These are phyloP conservation scores for Bettongia penicillata DNA, from an alignment of 2,113 vertebrate species.

Conservation along the genomic window DNA sequence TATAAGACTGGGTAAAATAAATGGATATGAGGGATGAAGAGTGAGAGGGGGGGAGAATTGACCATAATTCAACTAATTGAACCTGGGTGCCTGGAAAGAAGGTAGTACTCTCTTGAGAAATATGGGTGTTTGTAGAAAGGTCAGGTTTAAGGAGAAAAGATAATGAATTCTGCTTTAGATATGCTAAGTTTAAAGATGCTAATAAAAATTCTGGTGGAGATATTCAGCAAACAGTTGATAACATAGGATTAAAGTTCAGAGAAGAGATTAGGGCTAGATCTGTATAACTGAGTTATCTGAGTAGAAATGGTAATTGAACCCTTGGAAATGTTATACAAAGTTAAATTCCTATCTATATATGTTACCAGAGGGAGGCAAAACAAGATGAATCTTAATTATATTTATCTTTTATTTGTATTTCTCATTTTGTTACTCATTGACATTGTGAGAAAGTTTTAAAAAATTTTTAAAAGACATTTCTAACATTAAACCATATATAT, in stretches of 20 bases:
- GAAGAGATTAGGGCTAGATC: not conserved
- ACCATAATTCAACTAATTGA: not conserved
- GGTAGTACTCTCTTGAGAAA: not conserved
- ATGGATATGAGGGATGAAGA: not conserved
- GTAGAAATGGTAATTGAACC: not conserved
- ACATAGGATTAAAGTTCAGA: not conserved
- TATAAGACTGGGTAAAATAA: not conserved
- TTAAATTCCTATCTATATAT: not conserved
- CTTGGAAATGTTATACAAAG: not conserved
- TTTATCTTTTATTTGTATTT: not conserved
- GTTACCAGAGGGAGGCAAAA: not conserved
- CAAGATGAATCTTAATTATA: not conserved
- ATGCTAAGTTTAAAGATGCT: not conserved
- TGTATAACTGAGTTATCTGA: not conserved
- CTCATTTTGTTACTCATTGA: not conserved
- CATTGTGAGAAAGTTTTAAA: not conserved
- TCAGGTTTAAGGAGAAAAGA: not conserved
- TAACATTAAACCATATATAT: not conserved
- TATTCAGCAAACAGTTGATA: not conserved
- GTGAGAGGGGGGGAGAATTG: not conserved
- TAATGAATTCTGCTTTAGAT: not conserved
- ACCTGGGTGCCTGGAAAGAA: not conserved
- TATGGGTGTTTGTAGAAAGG: not conserved
- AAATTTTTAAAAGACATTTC: not conserved
- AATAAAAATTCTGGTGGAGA: not conserved